These are phyloP conservation scores for Myotis brandtii DNA, from an alignment of 2,113 vertebrate genomes.

Conservation along the genomic window DNA sequence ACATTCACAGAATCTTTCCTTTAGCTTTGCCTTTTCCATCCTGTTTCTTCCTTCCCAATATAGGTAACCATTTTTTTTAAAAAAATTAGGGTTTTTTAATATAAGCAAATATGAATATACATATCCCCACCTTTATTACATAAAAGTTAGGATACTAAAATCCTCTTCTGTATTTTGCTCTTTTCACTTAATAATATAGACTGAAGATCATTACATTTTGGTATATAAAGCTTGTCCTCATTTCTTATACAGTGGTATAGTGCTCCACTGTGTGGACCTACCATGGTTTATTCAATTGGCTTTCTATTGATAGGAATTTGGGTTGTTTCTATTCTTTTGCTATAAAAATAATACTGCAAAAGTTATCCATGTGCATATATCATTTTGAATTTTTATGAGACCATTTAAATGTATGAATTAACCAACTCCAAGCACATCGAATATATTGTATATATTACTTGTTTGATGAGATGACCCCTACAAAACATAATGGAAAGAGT, in stretches of 20 bases:
- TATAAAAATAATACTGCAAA: conserved; percentile 13
- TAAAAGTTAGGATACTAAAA: neutral
- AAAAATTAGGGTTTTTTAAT: neutral
- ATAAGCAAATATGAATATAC: neutral
- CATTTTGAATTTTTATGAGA: neutral
- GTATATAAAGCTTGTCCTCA: neutral
- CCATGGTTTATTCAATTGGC: neutral
- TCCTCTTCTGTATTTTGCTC: neutral
- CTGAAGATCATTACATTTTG: neutral
- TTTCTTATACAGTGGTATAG: neutral
- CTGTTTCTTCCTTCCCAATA: neutral
- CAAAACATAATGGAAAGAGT: neutral
- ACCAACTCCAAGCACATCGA: neutral
- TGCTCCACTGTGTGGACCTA: neutral
- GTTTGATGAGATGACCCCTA: neutral
- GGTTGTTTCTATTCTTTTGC: neutral
- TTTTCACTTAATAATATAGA: neutral
- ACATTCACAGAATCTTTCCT: neutral
- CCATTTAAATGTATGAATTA: conserved; percentile 37
- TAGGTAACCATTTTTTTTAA: neutral
- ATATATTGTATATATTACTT: neutral
- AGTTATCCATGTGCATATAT: neutral
- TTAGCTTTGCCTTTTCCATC: neutral
- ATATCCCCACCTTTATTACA: neutral
- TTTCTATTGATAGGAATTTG: neutral